phyloP scores from a whole-genome alignment of 2,113 vertebrate species.

The Atractosteus spatula region DNA sequence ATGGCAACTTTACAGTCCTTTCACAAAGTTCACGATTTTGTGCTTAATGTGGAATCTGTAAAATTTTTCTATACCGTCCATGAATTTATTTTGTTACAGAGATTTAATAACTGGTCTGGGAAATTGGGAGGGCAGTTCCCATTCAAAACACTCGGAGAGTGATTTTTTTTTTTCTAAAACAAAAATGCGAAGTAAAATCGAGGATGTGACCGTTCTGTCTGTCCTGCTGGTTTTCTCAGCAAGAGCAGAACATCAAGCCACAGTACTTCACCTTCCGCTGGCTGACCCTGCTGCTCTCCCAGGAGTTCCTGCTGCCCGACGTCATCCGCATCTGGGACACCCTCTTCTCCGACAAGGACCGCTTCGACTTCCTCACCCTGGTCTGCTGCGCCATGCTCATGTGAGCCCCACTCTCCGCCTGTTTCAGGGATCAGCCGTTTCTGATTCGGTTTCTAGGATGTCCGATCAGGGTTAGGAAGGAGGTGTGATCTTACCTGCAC shows the following conservation, averaged over 20 bases:
- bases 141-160: no score
- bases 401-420: constrained; percentile 55
- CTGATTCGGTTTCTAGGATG: not conserved
- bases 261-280: constrained; percentile 98
- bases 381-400: constrained; percentile 94
- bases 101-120: no score
- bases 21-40: no score
- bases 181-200: no score
- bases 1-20: no score
- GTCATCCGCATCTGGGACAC: constrained; percentile 98
- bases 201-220: not conserved
- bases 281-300: constrained; percentile 91
- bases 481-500: no score
- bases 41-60: no score
- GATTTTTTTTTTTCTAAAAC: no score
- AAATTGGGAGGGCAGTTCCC: no score
- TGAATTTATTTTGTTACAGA: no score
- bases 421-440: not conserved
- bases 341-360: constrained; percentile 85
- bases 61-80: no score
- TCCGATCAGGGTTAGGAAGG: no score
- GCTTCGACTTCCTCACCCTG: constrained; percentile 92
- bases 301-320: constrained; percentile 93
- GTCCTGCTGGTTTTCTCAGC: constrained; percentile 61
- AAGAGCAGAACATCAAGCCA: constrained; percentile 97